Base-by-base conservation (phyloP, 2,113 vertebrate species). In the Microtus richardsoni region DNA sequence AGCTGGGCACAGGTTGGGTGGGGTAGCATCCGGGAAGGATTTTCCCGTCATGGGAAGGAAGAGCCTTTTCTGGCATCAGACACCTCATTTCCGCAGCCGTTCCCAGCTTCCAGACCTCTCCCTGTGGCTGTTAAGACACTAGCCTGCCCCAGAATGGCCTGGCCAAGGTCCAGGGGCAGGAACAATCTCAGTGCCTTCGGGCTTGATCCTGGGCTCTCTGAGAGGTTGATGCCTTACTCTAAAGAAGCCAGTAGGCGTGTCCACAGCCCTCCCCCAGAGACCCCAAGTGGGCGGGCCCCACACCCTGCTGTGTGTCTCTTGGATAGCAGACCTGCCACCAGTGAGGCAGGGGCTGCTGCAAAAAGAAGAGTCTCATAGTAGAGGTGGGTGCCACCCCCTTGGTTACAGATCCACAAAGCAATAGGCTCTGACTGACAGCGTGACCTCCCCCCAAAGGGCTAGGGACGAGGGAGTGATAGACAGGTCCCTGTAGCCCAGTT, bases 21-120 rank as follows among this genome's bases (percentile, higher is more conserved):
- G 96, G 80, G 96, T 1, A 11, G 49, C 33, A 93, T 98, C 97
- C 97, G 82, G 97, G 96, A 97, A 97, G 93, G 95, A 96, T 96
- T 97, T 96, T 96, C 97, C 97, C 89, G 44, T 95, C 97, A 96
- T 12, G 0, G 26, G 97, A 97, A 98, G 97, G 97, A 98, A 98
- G 94, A 92, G 91, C 86, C 96, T 95, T 96, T 96, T 96, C 96
- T 97, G 96, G 96, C 95, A 90, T 77, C 73, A 70, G 97, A 92
- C 92, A 94, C 93, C 95, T 96, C 96, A 92, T 96, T 97, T 98
- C 97, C 97, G 91, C 84, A 95, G 91, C 17, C 11, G 0, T 86
- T 95, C 70, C 91, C 78, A 62, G 94, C 82, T 94, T 96, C 64
- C 28, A 87, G 68, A 89, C 68, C 68, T 86, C 85, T 93, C 95